phyloP scores from a whole-genome alignment of 2,113 vertebrate genomes.

The Oreochromis spilurus region DNA sequence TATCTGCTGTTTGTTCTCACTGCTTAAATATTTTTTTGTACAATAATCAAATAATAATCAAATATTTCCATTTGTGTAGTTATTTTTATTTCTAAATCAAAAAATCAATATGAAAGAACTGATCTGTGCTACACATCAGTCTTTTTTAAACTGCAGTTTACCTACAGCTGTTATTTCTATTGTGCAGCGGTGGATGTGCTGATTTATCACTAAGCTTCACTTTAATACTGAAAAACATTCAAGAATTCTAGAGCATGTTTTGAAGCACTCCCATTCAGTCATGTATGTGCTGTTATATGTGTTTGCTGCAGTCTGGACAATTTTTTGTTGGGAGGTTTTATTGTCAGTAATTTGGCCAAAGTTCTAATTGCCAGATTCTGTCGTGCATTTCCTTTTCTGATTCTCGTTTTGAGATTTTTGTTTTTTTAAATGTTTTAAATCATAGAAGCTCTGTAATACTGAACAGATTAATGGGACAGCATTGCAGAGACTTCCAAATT shows the following conservation, averaged over 20 bases:
- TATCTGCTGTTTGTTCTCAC: background rate
- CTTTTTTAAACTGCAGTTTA: background rate
- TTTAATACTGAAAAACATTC: background rate
- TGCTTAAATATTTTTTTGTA: background rate
- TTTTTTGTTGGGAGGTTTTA: background rate
- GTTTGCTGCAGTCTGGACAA: background rate
- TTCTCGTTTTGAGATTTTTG: background rate
- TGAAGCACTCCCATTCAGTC: background rate
- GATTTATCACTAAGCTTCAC: background rate
- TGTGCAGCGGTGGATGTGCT: background rate
- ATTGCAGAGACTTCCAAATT: background rate
- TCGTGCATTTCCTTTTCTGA: background rate
- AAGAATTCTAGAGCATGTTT: background rate
- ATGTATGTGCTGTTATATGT: background rate
- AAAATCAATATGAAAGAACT: background rate
- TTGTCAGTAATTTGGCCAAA: background rate
- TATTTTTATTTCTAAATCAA: background rate
- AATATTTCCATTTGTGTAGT: background rate
- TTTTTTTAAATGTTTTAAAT: fast-evolving
- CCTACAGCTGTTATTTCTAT: background rate
- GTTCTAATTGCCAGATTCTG: background rate
- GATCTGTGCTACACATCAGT: background rate
- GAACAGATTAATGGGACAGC: background rate
- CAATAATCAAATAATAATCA: background rate
- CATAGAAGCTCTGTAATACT: background rate